Base-by-base conservation (phyloP, 2,888 invertebrate genomes). In the Linyphia triangularis region DNA sequence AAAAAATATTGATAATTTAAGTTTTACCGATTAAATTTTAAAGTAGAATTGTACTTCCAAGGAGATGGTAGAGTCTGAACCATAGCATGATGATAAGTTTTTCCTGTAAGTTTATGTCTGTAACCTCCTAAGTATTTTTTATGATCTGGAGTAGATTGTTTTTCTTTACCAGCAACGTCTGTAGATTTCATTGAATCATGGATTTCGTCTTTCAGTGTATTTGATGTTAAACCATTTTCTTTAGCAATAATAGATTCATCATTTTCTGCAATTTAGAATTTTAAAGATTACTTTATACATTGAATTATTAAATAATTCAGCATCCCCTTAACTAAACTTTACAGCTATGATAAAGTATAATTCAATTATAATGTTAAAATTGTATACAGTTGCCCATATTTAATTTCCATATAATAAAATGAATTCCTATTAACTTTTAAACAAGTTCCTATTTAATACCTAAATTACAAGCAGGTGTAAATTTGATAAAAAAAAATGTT, bases 71-170 rank as follows among this genome's bases (percentile, higher is more conserved):
- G 89, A 93, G 97, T 97, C 93, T 98, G 97, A 0, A 96, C 95
- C 90, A 94, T 95, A 2, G 97, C 97, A 93, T 98, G 96, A 91
- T 96, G 95, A 92, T 95, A 98, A 91, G 95, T 94, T 9, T 94
- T 92, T 26, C 95, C 95, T 82, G 95, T 96, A 77, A 94, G 92
- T 90, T 94, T 94, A 92, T 98, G 95, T 88, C 94, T 94, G 93
- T 96, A 98, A 40, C 98, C 98, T 75, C 97, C 97, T 90, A 96
- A 93, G 93, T 95, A 96, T 92, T 97, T 97, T 51, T 33, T 69
- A n/a, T 57, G 26, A 19, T 7, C 2, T 30, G 5, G 10, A 6
- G 16, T 1, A 10, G 19, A 5, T 43, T 16, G 24, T 43, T 33
- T 16, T 40, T 69, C 69, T 43, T 26, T 43, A 24, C 22, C 24